phyloP scores from a whole-genome alignment of 64 coral and sea anemone species.

The Dendrophyllia cribrosa region DNA sequence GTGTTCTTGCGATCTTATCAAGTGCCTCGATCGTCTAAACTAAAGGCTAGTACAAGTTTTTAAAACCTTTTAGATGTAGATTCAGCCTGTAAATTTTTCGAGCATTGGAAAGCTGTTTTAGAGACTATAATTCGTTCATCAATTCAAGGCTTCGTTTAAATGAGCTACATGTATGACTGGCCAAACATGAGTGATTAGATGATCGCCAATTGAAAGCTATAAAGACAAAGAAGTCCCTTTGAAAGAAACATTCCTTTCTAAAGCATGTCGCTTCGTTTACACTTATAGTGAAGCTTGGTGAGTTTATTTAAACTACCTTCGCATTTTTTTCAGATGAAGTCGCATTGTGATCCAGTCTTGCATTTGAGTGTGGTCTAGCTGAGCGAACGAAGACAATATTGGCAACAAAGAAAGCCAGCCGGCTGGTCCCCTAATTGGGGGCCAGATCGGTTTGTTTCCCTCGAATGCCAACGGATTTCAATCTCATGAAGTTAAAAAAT shows the following conservation, averaged over 20 bases:
- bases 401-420: conserved; percentile 50
- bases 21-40: too few relatives aligned
- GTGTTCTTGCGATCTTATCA: background rate
- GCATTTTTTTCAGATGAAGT: background rate
- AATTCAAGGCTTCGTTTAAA: background rate
- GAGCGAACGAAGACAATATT: conserved; percentile 36
- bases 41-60: too few relatives aligned
- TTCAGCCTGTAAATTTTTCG: background rate
- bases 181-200: background rate
- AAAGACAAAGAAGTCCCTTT: background rate
- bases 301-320: background rate
- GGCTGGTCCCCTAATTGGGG: conserved; percentile 35
- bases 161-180: background rate
- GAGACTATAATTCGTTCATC: background rate
- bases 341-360: background rate
- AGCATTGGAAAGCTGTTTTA: background rate
- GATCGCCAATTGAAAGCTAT: background rate
- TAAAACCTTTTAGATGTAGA: too few relatives aligned
- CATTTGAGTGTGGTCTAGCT: background rate
- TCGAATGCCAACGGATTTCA: conserved; percentile 10
- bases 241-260: background rate
- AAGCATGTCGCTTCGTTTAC: background rate
- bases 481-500: conserved; percentile 32
- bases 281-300: background rate
- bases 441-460: conserved; percentile 38